Percentiles rank a stretch among this genome's conserved stretches.
These are phyloP conservation scores for Leptopilina boulardi DNA, from an alignment of 1,140 invertebrate species.

Conservation along the genomic window DNA sequence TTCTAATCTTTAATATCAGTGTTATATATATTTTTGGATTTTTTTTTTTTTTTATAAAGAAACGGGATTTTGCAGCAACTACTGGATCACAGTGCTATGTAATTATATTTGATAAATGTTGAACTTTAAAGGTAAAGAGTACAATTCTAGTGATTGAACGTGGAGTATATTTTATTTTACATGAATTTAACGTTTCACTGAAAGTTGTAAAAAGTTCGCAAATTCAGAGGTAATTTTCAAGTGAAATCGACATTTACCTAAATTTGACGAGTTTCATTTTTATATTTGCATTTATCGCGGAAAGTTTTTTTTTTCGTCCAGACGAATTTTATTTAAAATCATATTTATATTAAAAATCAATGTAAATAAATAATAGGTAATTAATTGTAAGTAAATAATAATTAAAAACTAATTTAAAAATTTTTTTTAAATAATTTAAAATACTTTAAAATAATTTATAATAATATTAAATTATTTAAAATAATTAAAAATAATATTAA, in stretches of 20 bases:
- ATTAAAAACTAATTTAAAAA: no score
- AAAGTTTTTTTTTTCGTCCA: neutral
- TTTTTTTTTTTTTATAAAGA: neutral
- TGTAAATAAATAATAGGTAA: no score
- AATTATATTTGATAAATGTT: constrained; percentile 26
- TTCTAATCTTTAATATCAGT: constrained; percentile 14
- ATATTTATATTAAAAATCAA: no score
- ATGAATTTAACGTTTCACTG: neutral
- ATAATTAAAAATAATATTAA: no score
- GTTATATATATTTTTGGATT: neutral
- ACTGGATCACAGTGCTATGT: neutral
- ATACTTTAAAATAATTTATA: no score
- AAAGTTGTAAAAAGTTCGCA: neutral
- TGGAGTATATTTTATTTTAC: neutral
- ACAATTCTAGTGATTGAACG: constrained; percentile 29
- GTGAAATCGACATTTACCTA: constrained; percentile 11
- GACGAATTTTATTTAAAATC: neutral
- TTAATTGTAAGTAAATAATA: no score
- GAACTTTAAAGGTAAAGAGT: neutral
- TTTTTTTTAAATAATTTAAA: no score
- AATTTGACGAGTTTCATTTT: constrained; percentile 33
- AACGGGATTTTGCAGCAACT: neutral
- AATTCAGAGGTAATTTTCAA: neutral
- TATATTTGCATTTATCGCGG: neutral
- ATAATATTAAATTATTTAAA: no score